phyloP scores from a whole-genome alignment of 1,140 invertebrate species.

The Mactra quadrangularis region DNA sequence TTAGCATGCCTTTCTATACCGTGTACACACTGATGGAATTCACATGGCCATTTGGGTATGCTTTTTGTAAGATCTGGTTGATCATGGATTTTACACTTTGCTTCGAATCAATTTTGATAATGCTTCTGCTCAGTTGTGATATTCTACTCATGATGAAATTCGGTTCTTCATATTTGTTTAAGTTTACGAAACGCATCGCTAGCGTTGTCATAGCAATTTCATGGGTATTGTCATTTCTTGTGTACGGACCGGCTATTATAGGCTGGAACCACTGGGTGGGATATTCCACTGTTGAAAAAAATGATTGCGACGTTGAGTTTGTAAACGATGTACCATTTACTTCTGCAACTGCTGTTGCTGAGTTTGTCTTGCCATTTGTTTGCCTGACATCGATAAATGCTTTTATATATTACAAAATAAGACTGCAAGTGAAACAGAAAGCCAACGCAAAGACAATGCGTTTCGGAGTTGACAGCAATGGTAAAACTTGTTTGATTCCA shows the following conservation, averaged over 20 bases:
- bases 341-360: conserved; percentile 64
- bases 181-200: conserved; percentile 59
- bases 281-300: conserved; percentile 34
- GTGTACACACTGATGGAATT: conserved; percentile 61
- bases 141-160: conserved; percentile 66
- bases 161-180: conserved; percentile 60
- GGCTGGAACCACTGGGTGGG: conserved; percentile 72
- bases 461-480: too few relatives aligned
- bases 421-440: conserved; percentile 9
- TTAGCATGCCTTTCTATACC: conserved; percentile 74
- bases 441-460: too few relatives aligned
- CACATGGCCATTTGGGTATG: conserved; percentile 70
- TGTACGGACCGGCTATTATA: conserved; percentile 74
- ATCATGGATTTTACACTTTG: conserved; percentile 73
- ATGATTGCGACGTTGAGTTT: conserved; percentile 74
- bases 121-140: conserved; percentile 72
- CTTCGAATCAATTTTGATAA: conserved; percentile 66
- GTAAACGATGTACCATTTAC: conserved; percentile 63
- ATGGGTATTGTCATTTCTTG: conserved; percentile 67
- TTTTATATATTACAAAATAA: conserved; percentile 68
- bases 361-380: conserved; percentile 71
- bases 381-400: conserved; percentile 62
- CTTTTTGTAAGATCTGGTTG: conserved; percentile 72
- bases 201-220: conserved; percentile 62
- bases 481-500: too few relatives aligned